Percentiles rank a stretch among this genome's conserved stretches.
Evolutionary conservation across 1,140 invertebrate genomes (phyloP).

Genomic region (Pomacea maculata): DNA sequence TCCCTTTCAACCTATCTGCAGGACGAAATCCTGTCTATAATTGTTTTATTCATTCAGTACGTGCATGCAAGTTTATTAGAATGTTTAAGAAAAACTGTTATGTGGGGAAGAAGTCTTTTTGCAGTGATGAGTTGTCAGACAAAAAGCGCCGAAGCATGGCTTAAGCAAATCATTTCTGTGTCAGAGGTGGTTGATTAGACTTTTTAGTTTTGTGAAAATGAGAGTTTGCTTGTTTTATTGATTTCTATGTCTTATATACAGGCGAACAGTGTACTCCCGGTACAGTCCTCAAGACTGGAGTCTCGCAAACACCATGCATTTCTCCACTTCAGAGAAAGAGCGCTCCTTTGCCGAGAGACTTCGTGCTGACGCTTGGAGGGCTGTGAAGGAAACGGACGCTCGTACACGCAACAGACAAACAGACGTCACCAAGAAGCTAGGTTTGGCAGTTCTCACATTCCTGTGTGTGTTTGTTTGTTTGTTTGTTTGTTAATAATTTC

Average conservation of each 20-base stretch:
- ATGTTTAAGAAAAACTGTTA: no score
- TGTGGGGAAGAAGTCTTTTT: no score
- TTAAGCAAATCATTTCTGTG: no score
- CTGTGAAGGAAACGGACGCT: conserved; percentile 64
- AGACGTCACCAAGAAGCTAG: conserved; percentile 62
- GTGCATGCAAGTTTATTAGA: no score
- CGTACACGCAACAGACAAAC: conserved; percentile 63
- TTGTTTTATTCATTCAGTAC: no score
- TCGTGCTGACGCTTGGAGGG: conserved; percentile 61
- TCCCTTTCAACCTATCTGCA: neutral
- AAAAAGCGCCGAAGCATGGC: no score
- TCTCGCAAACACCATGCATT: conserved; percentile 83
- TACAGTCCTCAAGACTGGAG: conserved; percentile 93
- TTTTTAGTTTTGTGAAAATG: no score
- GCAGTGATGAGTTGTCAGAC: no score
- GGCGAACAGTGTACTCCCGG: conserved; percentile 64
- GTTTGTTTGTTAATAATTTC: no score
- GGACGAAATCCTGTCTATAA: neutral
- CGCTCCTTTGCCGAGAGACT: conserved; percentile 82
- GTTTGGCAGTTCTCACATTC: conserved; percentile 28
- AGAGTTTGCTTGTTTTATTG: neutral
- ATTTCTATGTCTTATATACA: conserved; percentile 30
- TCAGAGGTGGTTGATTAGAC: no score
- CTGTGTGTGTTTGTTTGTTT: no score
- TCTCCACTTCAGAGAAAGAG: conserved; percentile 84